Base-by-base conservation (phyloP, 2,113 vertebrate genomes). In the Callithrix jacchus region DNA sequence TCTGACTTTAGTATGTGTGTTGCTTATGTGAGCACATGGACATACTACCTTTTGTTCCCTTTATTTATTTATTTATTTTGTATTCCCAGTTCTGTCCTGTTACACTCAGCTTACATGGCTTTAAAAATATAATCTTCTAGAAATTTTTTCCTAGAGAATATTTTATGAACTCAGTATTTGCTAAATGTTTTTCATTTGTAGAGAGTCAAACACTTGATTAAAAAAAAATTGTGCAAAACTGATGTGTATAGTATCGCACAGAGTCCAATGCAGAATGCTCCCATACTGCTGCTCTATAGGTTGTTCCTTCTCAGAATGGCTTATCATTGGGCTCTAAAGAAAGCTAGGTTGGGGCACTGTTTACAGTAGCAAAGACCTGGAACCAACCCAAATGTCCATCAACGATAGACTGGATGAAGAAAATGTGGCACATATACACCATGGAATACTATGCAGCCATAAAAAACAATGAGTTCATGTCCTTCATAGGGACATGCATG, bases 161-260 rank as follows among this genome's bases (percentile, higher is more conserved):
- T 90, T 92, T 87, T 64, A 52, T 74, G 11, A 94, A 91, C 42
- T 88, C 47, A 47, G 23, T 80, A 70, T 97, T 82, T 91, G 40
- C 56, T 81, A 81, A 40, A 40, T 80, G 6, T 77, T 95, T 96
- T 58, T 42, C 70, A 64, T 40, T 54, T 66, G 13, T 21, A 91
- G 86, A 70, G 45, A 81, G 64, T 73, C 37, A 87, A 45, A 58
- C 18, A 16, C 17, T 81, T 85, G 52, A 35, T 66, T 32, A 30
- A n/a, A 64, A 76, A 93, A 73, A 23, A 35, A 58, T 3, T 83
- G 54, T 49, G 8, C 25, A 66, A 56, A 68, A 20, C 61, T 61
- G 54, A 73, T 85, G 6, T 64, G 10, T 37, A 8, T 25, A 32
- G 8, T 82, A 47, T 56, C 25, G 8, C 82, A 47, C 17, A 13